Percentiles rank a stretch among this genome's conserved stretches.
Conservation (phyloP, 2,888 invertebrate genomes). For the Limnephilus marmoratus region DNA sequence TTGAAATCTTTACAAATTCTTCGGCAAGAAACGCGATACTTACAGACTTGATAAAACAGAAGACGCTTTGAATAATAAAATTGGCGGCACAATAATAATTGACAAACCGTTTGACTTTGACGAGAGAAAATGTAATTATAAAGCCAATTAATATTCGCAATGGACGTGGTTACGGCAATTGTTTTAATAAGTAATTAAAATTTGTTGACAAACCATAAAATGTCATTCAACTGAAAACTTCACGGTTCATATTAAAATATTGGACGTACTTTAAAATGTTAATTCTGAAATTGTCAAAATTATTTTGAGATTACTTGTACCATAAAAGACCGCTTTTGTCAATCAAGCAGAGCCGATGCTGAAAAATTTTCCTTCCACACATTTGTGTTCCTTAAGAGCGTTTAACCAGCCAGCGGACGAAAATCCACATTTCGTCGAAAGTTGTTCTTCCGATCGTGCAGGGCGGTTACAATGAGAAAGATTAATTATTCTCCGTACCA, state of each 20-base stretch:
- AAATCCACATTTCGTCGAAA: too few species aligned
- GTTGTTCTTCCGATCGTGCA: too few species aligned
- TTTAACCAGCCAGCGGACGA: too few species aligned
- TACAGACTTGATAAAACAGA: neutral
- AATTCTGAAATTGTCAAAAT: neutral
- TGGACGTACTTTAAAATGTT: neutral
- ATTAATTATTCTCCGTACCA: too few species aligned
- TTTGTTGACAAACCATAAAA: neutral
- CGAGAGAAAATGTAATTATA: neutral
- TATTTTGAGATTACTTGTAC: too few species aligned
- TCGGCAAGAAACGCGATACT: neutral
- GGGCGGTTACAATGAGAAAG: too few species aligned
- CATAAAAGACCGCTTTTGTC: neutral
- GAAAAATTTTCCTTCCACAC: too few species aligned
- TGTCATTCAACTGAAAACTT: neutral
- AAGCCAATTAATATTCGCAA: neutral
- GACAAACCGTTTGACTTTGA: neutral
- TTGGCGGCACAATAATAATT: neutral
- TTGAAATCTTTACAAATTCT: too few species aligned
- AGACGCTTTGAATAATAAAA: neutral
- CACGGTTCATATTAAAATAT: neutral
- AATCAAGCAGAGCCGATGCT: neutral
- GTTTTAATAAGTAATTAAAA: neutral
- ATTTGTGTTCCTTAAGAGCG: too few species aligned
- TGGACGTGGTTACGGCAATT: neutral